A percentile compares a stretch with the other conserved stretches of the same genome.
These are phyloP conservation scores for Mastomys coucha DNA, from an alignment of 2,113 vertebrate species.

Conservation along the genomic window DNA sequence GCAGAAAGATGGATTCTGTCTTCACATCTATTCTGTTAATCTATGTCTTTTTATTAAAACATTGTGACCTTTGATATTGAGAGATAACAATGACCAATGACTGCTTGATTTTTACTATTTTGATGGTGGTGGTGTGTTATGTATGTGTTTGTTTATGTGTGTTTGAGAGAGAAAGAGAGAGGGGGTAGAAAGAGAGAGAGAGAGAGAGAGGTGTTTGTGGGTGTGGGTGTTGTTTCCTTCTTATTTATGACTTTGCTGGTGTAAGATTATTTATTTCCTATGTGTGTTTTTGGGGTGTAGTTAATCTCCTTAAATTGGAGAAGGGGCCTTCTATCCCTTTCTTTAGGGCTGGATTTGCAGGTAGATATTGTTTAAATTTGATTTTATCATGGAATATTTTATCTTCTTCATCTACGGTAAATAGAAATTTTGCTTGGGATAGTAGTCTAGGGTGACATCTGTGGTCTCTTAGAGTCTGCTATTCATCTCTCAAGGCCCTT, in stretches of 20 bases:
- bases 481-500: neutral
- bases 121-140: neutral
- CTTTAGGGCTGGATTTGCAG: neutral
- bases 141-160: no score
- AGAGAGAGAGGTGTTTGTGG: no score
- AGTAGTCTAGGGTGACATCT: neutral
- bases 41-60: no score
- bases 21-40: no score
- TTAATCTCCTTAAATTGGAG: neutral
- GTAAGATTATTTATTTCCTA: neutral
- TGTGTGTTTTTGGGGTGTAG: neutral
- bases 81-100: no score
- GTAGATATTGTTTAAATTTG: neutral
- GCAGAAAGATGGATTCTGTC: no score
- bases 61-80: no score
- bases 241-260: neutral
- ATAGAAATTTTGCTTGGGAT: neutral
- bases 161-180: no score
- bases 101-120: neutral
- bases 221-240: neutral
- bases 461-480: neutral
- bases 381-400: neutral
- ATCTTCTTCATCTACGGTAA: neutral
- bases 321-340: neutral
- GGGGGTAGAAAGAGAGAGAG: no score